Evolutionary conservation across 2,797 vertebrate species (phyloP).

Genomic region (Sandelia bainsii): DNA sequence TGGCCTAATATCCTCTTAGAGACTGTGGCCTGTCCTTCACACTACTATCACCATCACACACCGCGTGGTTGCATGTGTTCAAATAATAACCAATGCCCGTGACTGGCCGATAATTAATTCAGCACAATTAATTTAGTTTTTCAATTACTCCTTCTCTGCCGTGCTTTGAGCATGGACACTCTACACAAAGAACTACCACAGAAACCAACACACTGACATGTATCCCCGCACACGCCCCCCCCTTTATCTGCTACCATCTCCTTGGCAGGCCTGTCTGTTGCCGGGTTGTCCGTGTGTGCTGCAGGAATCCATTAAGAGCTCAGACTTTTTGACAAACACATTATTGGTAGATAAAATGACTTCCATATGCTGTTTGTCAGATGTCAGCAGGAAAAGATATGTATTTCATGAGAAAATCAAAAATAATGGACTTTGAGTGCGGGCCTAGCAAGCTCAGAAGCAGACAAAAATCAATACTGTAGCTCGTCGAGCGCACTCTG

Average conservation of each 20-base stretch:
- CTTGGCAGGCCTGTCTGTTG: conserved; percentile 79
- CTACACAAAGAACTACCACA: conserved; percentile 41
- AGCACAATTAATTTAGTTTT: conserved; percentile 60
- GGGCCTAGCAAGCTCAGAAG: conserved; percentile 77
- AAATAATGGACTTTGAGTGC: conserved; percentile 91
- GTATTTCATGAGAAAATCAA: conserved; percentile 92
- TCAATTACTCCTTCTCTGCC: conserved; percentile 46
- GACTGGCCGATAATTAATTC: conserved; percentile 57
- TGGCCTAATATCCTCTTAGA: conserved; percentile 80
- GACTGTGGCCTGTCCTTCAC: conserved; percentile 79
- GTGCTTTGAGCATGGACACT: conserved; percentile 50
- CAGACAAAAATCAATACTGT: conserved; percentile 87
- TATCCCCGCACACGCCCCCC: conserved; percentile 24
- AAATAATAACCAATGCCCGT: conserved; percentile 30
- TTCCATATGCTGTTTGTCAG: conserved; percentile 92
- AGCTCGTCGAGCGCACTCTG: conserved; percentile 69
- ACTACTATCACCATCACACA: conserved; percentile 53
- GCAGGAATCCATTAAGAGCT: conserved; percentile 87
- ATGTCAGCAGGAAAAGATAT: conserved; percentile 88
- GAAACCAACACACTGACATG: conserved; percentile 26
- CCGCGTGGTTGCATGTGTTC: conserved; percentile 6
- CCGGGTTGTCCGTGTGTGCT: conserved; percentile 68
- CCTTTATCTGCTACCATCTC: conserved; percentile 75
- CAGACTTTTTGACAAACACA: conserved; percentile 89
- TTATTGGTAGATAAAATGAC: conserved; percentile 91